Conservation (phyloP, 2,888 invertebrate species). For the Lypha dubia region DNA sequence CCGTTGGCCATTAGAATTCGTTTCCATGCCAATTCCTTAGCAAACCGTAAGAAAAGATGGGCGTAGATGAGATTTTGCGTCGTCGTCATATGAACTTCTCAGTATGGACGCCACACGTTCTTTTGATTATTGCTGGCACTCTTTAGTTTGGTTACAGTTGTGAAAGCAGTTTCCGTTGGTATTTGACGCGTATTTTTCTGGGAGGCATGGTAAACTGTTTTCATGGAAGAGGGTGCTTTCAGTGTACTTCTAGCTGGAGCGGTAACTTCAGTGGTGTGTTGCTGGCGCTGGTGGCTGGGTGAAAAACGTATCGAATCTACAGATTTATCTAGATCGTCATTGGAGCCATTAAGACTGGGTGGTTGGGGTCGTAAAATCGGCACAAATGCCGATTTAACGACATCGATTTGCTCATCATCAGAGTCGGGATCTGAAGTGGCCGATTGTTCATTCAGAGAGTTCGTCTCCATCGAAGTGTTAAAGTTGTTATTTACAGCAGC, state of each 20-base stretch:
- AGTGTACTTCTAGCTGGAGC: slow-evolving; percentile 84
- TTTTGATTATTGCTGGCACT: slow-evolving; percentile 85
- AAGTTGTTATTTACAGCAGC: slow-evolving; percentile 78
- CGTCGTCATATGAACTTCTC: slow-evolving; percentile 72
- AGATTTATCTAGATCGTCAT: slow-evolving; percentile 79
- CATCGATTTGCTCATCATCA: slow-evolving; percentile 89
- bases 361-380: slow-evolving; percentile 85
- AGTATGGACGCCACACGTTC: slow-evolving; percentile 91
- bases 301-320: slow-evolving; percentile 80
- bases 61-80: slow-evolving; percentile 58
- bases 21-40: slow-evolving; percentile 69
- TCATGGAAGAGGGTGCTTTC: slow-evolving; percentile 86
- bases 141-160: slow-evolving; percentile 86
- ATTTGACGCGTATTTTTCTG: slow-evolving; percentile 75
- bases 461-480: slow-evolving; percentile 86
- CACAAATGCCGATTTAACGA: slow-evolving; percentile 90
- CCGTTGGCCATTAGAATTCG: slow-evolving; percentile 56
- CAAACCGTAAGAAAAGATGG: slow-evolving; percentile 52
- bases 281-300: slow-evolving; percentile 73
- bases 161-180: slow-evolving; percentile 79
- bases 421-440: slow-evolving; percentile 85
- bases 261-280: slow-evolving; percentile 70
- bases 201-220: slow-evolving; percentile 82
- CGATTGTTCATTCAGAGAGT: slow-evolving; percentile 85
- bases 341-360: slow-evolving; percentile 78